These are phyloP conservation scores for Drosophila grimshawi DNA, from an alignment of 1,140 invertebrate genomes.

Conservation along the genomic window DNA sequence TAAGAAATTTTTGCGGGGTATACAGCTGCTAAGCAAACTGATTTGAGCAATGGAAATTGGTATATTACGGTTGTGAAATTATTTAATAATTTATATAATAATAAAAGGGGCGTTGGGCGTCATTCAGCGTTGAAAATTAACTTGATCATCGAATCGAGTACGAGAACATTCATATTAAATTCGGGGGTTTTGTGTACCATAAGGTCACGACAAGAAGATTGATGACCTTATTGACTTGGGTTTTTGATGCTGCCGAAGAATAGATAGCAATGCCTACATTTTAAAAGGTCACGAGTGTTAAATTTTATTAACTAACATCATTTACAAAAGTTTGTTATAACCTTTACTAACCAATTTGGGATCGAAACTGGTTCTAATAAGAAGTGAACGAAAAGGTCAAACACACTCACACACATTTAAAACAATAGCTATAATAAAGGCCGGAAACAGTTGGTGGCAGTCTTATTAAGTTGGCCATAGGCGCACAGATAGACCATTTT, in stretches of 20 bases:
- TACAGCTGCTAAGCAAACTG: no score
- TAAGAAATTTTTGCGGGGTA: no score
- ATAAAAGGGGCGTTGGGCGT: neutral
- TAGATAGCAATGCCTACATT: neutral
- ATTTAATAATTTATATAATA: neutral
- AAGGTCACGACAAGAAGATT: neutral
- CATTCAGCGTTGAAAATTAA: neutral
- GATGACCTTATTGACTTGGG: neutral
- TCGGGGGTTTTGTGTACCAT: neutral
- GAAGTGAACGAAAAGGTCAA: slow-evolving; percentile 11
- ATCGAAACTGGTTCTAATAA: neutral
- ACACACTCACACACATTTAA: slow-evolving; percentile 11
- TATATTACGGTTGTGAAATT: no score
- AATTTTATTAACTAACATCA: neutral
- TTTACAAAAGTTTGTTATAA: slow-evolving; percentile 2
- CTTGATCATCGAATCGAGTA: neutral
- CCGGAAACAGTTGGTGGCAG: slow-evolving; percentile 8
- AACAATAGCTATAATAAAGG: slow-evolving; percentile 10
- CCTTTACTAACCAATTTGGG: neutral
- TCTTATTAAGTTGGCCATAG: neutral
- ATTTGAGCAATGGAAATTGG: no score
- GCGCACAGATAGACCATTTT: neutral
- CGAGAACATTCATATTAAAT: neutral
- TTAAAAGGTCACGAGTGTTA: neutral
- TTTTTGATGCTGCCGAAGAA: neutral